Conservation (phyloP, 2,797 vertebrate species). For the Clamator glandarius region DNA sequence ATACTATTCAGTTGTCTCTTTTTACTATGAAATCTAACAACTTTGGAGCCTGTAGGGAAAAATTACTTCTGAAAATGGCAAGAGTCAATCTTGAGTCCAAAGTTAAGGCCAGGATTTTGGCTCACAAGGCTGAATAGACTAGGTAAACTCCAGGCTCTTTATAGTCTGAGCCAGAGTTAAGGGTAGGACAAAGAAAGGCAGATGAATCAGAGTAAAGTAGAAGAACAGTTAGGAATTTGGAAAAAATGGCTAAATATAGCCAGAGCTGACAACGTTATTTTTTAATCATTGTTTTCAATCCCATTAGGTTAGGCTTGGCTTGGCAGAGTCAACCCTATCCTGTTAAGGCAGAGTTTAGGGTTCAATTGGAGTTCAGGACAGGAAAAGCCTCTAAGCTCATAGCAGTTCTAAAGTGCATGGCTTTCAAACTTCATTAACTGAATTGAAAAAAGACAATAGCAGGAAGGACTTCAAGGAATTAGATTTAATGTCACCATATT, state of each 20-base stretch:
- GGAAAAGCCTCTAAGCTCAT: neutral
- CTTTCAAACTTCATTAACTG: neutral
- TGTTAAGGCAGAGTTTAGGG: neutral
- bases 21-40: neutral
- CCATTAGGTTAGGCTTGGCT: neutral
- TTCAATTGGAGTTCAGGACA: neutral
- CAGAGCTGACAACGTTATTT: neutral
- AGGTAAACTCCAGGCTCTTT: neutral
- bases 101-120: neutral
- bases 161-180: neutral
- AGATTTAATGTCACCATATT: neutral
- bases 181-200: neutral
- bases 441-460: neutral
- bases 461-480: neutral
- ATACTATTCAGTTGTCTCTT: neutral
- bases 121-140: neutral
- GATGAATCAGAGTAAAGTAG: neutral
- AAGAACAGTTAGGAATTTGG: neutral
- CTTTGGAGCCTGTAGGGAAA: neutral
- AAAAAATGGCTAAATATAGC: neutral
- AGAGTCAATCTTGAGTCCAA: neutral
- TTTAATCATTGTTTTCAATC: neutral
- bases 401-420: neutral
- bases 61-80: neutral
- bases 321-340: neutral